phyloP scores from a whole-genome alignment of 2,113 vertebrate species.

The Spermophilus dauricus region DNA sequence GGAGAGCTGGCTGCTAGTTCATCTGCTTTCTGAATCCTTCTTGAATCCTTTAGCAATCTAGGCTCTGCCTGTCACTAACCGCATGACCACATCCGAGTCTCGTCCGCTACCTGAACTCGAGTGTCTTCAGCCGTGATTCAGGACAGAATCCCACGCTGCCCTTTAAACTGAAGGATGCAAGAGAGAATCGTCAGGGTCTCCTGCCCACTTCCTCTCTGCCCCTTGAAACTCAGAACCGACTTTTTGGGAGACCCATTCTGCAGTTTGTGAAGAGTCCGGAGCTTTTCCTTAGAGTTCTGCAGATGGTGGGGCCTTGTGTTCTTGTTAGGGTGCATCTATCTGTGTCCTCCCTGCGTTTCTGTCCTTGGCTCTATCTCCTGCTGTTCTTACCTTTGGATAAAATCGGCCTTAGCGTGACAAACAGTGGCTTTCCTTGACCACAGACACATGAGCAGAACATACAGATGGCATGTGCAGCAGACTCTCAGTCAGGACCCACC shows the following conservation, averaged over 20 bases:
- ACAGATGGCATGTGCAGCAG: accelerated
- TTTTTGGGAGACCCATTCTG: background rate
- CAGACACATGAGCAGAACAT: background rate
- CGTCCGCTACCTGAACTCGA: background rate
- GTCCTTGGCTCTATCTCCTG: background rate
- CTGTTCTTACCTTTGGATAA: background rate
- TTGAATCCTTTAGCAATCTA: background rate
- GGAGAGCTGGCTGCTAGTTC: background rate
- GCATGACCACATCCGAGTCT: background rate
- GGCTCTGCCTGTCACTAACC: background rate
- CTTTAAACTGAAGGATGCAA: background rate
- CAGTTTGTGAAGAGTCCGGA: background rate
- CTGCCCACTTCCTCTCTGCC: background rate
- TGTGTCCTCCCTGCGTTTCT: background rate
- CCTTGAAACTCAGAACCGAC: background rate
- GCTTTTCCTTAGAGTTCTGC: background rate
- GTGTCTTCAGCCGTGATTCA: background rate
- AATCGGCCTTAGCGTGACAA: background rate
- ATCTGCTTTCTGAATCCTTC: background rate
- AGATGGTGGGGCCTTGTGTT: background rate
- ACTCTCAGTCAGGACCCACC: background rate
- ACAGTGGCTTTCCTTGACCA: background rate
- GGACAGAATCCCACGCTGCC: background rate
- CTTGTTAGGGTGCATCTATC: accelerated
- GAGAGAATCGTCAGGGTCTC: background rate